Conservation (phyloP, 2,888 invertebrate species). For the Synergus gifuensis region DNA sequence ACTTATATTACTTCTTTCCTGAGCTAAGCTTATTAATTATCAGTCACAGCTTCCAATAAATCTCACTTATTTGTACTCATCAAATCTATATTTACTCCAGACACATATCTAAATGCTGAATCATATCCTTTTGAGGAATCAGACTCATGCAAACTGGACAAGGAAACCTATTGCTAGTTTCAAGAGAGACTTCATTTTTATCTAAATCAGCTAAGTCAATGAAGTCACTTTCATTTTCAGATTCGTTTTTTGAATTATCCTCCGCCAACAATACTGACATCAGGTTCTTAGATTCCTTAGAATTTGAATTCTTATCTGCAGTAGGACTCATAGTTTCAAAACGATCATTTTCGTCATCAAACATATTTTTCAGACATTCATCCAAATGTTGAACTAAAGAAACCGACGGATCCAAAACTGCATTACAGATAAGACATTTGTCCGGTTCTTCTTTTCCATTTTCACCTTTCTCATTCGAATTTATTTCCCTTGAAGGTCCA, state of each 20-base stretch:
- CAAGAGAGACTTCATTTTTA: conserved; percentile 49
- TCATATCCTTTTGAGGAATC: conserved; percentile 80
- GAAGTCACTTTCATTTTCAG: neutral
- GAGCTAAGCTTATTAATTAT: conserved; percentile 1
- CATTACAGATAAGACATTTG: conserved; percentile 22
- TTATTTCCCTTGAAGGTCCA: conserved; percentile 3
- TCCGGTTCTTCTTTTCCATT: neutral
- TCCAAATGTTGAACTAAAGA: conserved; percentile 32
- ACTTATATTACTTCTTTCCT: neutral
- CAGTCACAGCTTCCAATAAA: neutral
- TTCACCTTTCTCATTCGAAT: neutral
- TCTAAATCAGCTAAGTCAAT: conserved; percentile 49
- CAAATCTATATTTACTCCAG: conserved; percentile 46
- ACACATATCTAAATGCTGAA: conserved; percentile 81
- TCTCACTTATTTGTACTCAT: neutral
- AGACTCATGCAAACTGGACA: conserved; percentile 83
- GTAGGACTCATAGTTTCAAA: conserved; percentile 58
- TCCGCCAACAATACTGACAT: neutral
- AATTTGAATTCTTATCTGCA: neutral
- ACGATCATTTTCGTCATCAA: conserved; percentile 45
- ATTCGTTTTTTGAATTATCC: neutral
- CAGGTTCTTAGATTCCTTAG: neutral
- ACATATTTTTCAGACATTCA: conserved; percentile 30
- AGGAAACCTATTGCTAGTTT: conserved; percentile 76
- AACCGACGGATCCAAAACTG: conserved; percentile 1